Percentiles rank a stretch among this genome's conserved stretches.
Conservation (phyloP, 1,140 invertebrate genomes). For the Lordiphosa clarofinis region DNA sequence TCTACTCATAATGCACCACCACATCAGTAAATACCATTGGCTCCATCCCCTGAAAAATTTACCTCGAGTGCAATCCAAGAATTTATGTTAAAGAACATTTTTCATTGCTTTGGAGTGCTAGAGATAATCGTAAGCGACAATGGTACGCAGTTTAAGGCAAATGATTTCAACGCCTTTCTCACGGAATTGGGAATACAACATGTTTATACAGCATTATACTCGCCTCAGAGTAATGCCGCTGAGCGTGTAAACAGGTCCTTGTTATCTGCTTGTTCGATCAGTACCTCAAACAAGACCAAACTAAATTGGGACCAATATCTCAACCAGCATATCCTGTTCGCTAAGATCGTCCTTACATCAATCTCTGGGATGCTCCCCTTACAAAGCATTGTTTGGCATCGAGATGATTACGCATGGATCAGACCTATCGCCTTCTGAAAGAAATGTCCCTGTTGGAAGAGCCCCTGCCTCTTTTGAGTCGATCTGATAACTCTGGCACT, state of each 20-base stretch:
- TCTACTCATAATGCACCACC: constrained; percentile 13
- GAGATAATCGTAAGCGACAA: too few relatives aligned
- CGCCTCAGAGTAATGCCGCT: too few relatives aligned
- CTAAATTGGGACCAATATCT: constrained; percentile 25
- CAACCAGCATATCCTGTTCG: constrained; percentile 10
- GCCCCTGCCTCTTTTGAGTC: neutral
- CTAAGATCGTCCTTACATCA: constrained; percentile 19
- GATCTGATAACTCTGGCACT: neutral
- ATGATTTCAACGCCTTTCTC: too few relatives aligned
- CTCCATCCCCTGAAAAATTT: constrained; percentile 5
- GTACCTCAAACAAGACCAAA: constrained; percentile 27
- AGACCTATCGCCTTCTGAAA: neutral
- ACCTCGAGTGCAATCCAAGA: constrained; percentile 8
- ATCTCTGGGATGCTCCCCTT: constrained; percentile 15
- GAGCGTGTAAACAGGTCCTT: constrained; percentile 33
- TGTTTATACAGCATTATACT: too few relatives aligned
- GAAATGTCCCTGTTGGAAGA: too few relatives aligned
- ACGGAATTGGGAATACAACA: too few relatives aligned
- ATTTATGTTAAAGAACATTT: constrained; percentile 11
- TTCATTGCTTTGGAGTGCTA: constrained; percentile 31
- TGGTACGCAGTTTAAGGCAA: too few relatives aligned
- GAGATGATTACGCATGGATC: constrained; percentile 17
- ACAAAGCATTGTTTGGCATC: constrained; percentile 16
- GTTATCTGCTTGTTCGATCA: constrained; percentile 25
- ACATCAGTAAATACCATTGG: constrained; percentile 13